Base-by-base conservation (phyloP, 2,888 invertebrate genomes). In the Rhabditoides inermis region DNA sequence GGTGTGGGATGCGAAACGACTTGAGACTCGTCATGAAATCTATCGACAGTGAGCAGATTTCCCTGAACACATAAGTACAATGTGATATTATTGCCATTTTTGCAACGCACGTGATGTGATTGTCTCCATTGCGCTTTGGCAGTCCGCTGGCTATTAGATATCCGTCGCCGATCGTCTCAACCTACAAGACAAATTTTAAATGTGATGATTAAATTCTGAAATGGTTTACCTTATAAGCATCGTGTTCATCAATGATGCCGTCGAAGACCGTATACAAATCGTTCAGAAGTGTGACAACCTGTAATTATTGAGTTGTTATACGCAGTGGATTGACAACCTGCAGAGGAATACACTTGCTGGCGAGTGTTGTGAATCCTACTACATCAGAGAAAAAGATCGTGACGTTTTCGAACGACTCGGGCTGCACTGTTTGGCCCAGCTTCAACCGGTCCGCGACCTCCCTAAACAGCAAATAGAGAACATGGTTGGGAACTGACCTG, bases 261-360 rank as follows among this genome's bases (percentile, higher is more conserved):
- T 75, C 75, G 49, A 75, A 65, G 3, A 64, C 57, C 2, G 72
- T 67, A 61, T 73, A 73, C 25, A 73, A 58, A 45, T 72, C 69
- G 55, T 73, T 73, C 51, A 73, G 61, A 45, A 73, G 57, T 45
- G 67, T 71, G 39, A 73, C 71, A 32, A 73, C 70, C 63, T 69
- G 51, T 45, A 65, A n/a, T n/a, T n/a, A n/a, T n/a, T n/a, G n/a
- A n/a, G n/a, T n/a, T n/a, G n/a, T n/a, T n/a, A n/a, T n/a, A n/a
- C n/a, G n/a, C n/a, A n/a, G n/a, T n/a, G n/a, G n/a, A n/a, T n/a
- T n/a, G n/a, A n/a, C n/a, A n/a, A 55, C 66, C 56, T 72, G 72
- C 3, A 71, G 53, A 10, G 71, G 71, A 18, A 69, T 71, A 30
- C 68, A 68, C 32, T 65, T 63, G 15, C 56, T 56, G 6, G 71